Base-by-base conservation (phyloP, 1,140 invertebrate species). In the Drosophila quadrilineata region DNA sequence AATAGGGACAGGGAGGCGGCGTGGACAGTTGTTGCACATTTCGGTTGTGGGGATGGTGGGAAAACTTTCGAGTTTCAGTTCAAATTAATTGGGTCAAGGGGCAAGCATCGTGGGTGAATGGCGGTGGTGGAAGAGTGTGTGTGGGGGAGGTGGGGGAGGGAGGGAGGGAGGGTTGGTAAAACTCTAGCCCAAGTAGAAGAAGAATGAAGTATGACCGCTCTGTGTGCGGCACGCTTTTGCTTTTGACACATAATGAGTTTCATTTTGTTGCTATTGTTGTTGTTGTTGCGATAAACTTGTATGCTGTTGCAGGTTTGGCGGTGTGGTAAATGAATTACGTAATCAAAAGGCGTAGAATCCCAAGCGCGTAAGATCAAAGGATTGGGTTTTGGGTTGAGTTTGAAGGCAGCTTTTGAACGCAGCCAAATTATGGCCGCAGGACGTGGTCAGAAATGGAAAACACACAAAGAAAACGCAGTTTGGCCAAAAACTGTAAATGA, bases 161-260 rank as follows among this genome's bases (percentile, higher is more conserved):
- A 14, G 3, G 16, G 38, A 40, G 10, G 9, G 16, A 3, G 21
- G 38, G 49, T n/a, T n/a, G n/a, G n/a, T n/a, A n/a, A n/a, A 35
- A 16, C 10, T 26, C 10, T 43, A 12, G 21, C 17, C 4, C n/a
- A 35, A 35, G 31, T 2, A 35, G n/a, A n/a, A n/a, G n/a, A n/a
- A n/a, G n/a, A n/a, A n/a, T n/a, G n/a, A n/a, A n/a, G n/a, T n/a
- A n/a, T n/a, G n/a, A n/a, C n/a, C n/a, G n/a, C n/a, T n/a, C n/a
- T n/a, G n/a, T n/a, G 31, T 35, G 10, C 17, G n/a, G 26, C 35
- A 24, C 43, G 43, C 46, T 31, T 41, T 45, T 65, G 57, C 56
- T 71, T 77, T 57, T 84, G 77, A 85, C 73, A 85, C 79, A 84
- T 77, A 84, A 84, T 85, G 74, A 77, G 69, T 77, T 71, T n/a